Evolutionary conservation across 2,888 invertebrate species (phyloP), one percentile per base, ranked within the genome.

Genomic region (Amphipyra berbera): DNA sequence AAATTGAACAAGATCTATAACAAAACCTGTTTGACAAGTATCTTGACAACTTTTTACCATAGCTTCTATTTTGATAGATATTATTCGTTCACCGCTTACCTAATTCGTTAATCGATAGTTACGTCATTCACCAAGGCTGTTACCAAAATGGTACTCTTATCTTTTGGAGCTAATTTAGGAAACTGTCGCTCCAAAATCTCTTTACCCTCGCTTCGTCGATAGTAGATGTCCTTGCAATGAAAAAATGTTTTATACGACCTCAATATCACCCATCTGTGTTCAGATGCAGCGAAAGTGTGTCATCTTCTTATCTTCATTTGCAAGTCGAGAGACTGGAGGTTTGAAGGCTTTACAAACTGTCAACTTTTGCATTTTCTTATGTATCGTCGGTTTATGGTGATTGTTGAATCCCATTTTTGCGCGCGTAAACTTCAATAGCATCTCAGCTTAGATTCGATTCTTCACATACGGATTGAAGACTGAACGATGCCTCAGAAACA

Each of bases 241-340:
- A 47, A 56, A 68, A 73, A 21, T 3, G 21, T 59, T 68, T 63
- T 52, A 56, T 68, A 45, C 68, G 73, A 68, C 71, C 71, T 68
- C 68, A 62, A 68, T 71, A 14, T 30, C 47, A 14, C 56, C 42
- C 41, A 56, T 50, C 53, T 58, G 47, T 45, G 41, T 71, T 50
- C 47, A 38, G 52, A 48, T 59, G 58, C 71, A 63, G 14, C 41
- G 41, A 63, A 71, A 71, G 47, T 73, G 42, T 68, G 70, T 62
- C 68, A 50, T 68, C 48, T 62, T 45, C 56, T 67, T 56, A 49
- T 61, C 73, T 73, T 71, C 73, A 71, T 71, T 71, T 73, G 63
- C 70, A 71, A 73, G 73, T 73, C 70, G 50, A 73, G 30, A 71
- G 68, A 27, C 53, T 42, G 56, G 13, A 56, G 50, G 62, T 52